Evolutionary conservation across 1,140 invertebrate genomes (phyloP).

Genomic region (Pseudomyrmex concolor): DNA sequence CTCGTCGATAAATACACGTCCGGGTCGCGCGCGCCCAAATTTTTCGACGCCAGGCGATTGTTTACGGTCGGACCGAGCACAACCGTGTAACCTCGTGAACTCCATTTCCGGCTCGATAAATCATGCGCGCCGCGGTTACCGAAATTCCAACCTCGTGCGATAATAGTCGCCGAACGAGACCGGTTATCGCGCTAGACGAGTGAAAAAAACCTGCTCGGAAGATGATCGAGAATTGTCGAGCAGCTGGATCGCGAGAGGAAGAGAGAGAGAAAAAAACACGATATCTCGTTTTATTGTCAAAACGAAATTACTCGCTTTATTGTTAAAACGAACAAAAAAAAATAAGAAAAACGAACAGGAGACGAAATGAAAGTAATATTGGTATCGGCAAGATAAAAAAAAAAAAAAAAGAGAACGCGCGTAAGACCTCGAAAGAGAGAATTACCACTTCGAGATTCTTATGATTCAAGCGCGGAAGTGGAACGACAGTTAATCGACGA

Average conservation of each 20-base stretch:
- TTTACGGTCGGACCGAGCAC: conserved; percentile 39
- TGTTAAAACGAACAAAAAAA: conserved; percentile 17
- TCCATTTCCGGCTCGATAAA: conserved; percentile 57
- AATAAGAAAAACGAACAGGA: background rate
- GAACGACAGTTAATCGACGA: conserved; percentile 70
- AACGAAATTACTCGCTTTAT: conserved; percentile 12
- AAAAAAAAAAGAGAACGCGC: background rate
- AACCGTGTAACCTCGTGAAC: conserved; percentile 58
- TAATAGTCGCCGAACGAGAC: conserved; percentile 53
- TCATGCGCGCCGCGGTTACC: conserved; percentile 45
- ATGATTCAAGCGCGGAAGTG: conserved; percentile 53
- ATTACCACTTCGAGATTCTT: conserved; percentile 47
- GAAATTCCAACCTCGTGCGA: conserved; percentile 52
- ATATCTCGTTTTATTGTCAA: background rate
- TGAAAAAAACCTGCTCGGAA: background rate
- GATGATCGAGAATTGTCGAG: conserved; percentile 18
- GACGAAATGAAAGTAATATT: conserved; percentile 25
- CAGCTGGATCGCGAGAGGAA: conserved; percentile 5
- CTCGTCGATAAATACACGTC: conserved; percentile 42
- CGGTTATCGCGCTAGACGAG: conserved; percentile 19
- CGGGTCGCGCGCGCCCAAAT: conserved; percentile 41
- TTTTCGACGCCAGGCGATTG: conserved; percentile 49
- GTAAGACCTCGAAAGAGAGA: background rate
- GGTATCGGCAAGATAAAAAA: conserved; percentile 1
- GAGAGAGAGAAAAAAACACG: background rate